Percentiles rank a stretch among this genome's conserved stretches.
phyloP scores from a whole-genome alignment of 2,797 vertebrate species.

The Helarctos malayanus region DNA sequence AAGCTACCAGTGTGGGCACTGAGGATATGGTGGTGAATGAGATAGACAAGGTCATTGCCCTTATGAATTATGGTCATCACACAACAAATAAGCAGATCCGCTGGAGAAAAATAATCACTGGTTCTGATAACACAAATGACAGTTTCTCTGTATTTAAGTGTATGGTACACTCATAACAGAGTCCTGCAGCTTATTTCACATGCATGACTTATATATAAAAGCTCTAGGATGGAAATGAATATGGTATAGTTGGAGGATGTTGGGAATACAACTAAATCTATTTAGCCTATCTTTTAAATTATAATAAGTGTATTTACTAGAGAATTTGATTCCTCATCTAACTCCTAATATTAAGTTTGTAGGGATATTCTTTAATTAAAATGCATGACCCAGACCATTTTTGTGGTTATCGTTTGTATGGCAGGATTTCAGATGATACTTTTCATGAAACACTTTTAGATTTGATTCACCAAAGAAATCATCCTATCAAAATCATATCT shows the following conservation, averaged over 20 bases:
- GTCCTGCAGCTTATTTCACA: background rate
- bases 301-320: constrained; percentile 43
- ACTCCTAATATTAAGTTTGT: background rate
- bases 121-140: background rate
- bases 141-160: background rate
- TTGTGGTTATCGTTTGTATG: background rate
- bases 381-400: background rate
- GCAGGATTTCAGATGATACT: background rate
- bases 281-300: constrained; percentile 37
- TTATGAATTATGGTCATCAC: background rate
- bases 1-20: background rate
- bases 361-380: constrained; percentile 35
- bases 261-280: background rate
- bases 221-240: background rate
- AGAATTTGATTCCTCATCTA: constrained; percentile 4
- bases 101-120: background rate
- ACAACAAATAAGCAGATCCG: background rate
- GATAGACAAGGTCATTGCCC: background rate
- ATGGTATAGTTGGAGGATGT: background rate
- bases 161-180: background rate
- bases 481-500: background rate
- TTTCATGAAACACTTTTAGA: constrained; percentile 1
- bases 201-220: background rate
- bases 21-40: background rate
- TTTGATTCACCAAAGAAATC: background rate